Evolutionary conservation across 2,888 invertebrate species (phyloP).

Genomic region (Pecten maximus): DNA sequence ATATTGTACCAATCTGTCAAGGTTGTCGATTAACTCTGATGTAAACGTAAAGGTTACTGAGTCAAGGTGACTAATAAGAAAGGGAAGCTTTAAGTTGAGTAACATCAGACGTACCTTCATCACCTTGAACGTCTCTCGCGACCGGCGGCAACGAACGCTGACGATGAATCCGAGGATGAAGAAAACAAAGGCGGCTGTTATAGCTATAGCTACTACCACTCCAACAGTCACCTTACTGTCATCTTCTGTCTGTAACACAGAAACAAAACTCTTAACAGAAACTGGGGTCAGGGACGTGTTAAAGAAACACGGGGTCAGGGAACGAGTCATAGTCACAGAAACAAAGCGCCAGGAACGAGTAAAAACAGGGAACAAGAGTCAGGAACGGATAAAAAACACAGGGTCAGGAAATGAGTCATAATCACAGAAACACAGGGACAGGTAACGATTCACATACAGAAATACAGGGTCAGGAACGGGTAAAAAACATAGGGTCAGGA

Average conservation of each 20-base stretch:
- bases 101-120: conserved; percentile 60
- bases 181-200: conserved; percentile 70
- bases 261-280: background rate
- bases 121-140: conserved; percentile 64
- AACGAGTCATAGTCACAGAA: background rate
- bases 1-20: too few relatives aligned
- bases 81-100: too few relatives aligned
- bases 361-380: too few relatives aligned
- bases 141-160: conserved; percentile 65
- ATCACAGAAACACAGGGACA: background rate
- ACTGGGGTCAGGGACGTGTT: background rate
- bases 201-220: conserved; percentile 69
- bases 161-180: conserved; percentile 71
- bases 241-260: conserved; percentile 44
- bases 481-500: background rate
- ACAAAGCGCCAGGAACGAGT: too few relatives aligned
- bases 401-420: background rate
- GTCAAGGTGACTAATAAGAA: too few relatives aligned
- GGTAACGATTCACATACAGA: too few relatives aligned
- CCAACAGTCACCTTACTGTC: conserved; percentile 56
- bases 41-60: too few relatives aligned
- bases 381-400: too few relatives aligned
- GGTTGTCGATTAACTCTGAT: too few relatives aligned
- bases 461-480: background rate
- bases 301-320: background rate